Conservation (phyloP, 2,888 invertebrate genomes). For the Limnephilus rhombicus region DNA sequence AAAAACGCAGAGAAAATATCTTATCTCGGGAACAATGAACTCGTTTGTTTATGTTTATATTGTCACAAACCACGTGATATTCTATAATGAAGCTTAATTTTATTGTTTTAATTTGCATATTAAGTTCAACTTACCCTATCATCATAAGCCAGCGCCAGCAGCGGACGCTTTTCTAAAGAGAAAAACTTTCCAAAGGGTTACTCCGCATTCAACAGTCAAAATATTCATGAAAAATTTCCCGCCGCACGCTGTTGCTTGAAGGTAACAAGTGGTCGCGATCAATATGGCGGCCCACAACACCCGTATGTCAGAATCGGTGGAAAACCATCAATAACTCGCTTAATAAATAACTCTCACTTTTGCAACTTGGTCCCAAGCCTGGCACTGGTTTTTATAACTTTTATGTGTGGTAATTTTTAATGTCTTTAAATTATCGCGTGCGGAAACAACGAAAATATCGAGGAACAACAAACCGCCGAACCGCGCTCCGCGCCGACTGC, state of each 20-base stretch:
- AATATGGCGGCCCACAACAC: constrained; percentile 60
- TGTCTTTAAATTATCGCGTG: constrained; percentile 25
- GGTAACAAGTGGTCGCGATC: constrained; percentile 64
- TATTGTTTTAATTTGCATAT: neutral
- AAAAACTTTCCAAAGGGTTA: constrained; percentile 11
- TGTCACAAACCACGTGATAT: neutral
- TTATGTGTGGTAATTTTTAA: too few relatives aligned
- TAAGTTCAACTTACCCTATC: constrained; percentile 58
- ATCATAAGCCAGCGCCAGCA: constrained; percentile 42
- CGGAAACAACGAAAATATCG: constrained; percentile 44
- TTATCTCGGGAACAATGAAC: neutral
- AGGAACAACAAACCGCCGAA: constrained; percentile 48
- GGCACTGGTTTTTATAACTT: too few relatives aligned
- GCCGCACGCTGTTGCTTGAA: constrained; percentile 57
- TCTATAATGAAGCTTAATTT: neutral
- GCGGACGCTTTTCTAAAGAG: neutral
- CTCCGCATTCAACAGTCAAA: neutral
- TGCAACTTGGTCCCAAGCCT: neutral
- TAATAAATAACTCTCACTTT: neutral
- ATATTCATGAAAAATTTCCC: constrained; percentile 37
- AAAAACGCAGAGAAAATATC: neutral
- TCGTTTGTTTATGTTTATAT: constrained; percentile 20
- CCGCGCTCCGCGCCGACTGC: constrained; percentile 41
- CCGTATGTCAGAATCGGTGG: constrained; percentile 13
- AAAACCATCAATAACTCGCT: neutral